Percentiles rank a stretch among this genome's conserved stretches.
phyloP scores from a whole-genome alignment of 2,113 vertebrate genomes.

The Antidorcas marsupialis region DNA sequence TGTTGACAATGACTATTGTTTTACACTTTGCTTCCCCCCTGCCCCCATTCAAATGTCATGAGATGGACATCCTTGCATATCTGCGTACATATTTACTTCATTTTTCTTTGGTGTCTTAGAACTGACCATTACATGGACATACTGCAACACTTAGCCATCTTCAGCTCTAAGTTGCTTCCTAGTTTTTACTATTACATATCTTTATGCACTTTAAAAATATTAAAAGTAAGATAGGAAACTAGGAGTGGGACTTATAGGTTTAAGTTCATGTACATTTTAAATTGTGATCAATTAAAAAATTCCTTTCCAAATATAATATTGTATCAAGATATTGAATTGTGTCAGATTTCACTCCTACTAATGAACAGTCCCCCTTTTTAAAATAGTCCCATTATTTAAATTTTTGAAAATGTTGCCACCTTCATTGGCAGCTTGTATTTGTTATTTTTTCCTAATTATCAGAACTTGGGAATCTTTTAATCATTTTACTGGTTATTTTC shows the following conservation, averaged over 20 bases:
- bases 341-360: not conserved
- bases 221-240: not conserved
- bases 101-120: not conserved
- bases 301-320: not conserved
- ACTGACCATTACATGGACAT: not conserved
- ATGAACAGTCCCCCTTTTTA: not conserved
- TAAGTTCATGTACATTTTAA: not conserved
- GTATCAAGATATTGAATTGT: not conserved
- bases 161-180: not conserved
- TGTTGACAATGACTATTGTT: not conserved
- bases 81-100: not conserved
- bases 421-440: not conserved
- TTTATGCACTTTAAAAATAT: not conserved
- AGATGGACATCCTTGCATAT: not conserved
- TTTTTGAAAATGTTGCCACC: not conserved
- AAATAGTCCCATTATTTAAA: not conserved
- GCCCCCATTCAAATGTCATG: not conserved
- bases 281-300: not conserved
- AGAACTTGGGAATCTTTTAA: not conserved
- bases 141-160: not conserved
- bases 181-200: not conserved
- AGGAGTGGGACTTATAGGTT: not conserved
- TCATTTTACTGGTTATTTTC: not conserved
- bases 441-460: not conserved
- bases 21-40: not conserved